phyloP scores from a whole-genome alignment of 2,797 vertebrate species.

The Cuniculus paca region DNA sequence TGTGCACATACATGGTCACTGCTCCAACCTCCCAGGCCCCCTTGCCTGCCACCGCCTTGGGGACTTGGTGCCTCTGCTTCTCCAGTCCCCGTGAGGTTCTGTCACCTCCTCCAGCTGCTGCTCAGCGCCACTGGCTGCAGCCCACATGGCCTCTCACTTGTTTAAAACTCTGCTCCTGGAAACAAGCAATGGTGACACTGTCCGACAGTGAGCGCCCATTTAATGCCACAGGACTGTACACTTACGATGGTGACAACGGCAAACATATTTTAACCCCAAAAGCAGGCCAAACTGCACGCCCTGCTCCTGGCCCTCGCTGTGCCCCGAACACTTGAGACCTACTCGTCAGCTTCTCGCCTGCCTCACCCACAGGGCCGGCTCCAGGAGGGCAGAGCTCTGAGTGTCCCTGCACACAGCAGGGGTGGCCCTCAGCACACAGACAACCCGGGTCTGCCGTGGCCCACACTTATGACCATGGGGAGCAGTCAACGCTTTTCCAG shows the following conservation, averaged over 20 bases:
- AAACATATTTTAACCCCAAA: not conserved
- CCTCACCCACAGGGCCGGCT: not conserved
- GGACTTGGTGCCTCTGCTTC: not conserved
- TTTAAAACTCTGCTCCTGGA: not conserved
- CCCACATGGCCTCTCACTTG: not conserved
- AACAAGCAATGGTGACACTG: not conserved
- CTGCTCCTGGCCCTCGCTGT: not conserved
- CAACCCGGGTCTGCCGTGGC: not conserved
- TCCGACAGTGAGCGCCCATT: not conserved
- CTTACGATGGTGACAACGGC: not conserved
- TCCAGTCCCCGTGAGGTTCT: not conserved
- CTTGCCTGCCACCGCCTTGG: not conserved
- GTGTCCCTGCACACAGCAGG: not conserved
- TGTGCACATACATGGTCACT: no score
- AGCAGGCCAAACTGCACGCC: not conserved
- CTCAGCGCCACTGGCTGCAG: not conserved
- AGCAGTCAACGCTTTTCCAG: not conserved
- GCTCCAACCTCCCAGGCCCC: not conserved
- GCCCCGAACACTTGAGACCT: not conserved
- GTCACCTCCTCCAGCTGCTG: not conserved
- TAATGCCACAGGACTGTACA: not conserved
- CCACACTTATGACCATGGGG: not conserved
- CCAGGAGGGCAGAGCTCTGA: not conserved
- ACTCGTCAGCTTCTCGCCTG: not conserved
- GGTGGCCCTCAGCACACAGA: not conserved